Conservation (phyloP, 2,888 invertebrate genomes). For the Gymnocheta viridis region DNA sequence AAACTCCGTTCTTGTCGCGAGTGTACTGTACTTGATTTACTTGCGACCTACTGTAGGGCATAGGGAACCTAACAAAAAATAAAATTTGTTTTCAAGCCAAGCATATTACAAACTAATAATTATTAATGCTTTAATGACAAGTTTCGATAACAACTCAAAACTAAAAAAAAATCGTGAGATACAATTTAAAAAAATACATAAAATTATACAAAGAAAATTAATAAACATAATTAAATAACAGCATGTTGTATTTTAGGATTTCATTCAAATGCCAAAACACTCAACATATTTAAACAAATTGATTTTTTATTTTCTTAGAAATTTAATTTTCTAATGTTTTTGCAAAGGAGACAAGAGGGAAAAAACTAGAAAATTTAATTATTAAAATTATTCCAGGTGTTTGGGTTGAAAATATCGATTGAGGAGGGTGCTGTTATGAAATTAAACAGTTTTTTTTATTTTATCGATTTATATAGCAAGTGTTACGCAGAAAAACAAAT, state of each 20-base stretch:
- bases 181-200: constrained; percentile 6
- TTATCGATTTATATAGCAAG: background rate
- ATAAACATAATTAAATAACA: constrained; percentile 58
- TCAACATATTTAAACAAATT: background rate
- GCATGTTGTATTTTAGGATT: constrained; percentile 44
- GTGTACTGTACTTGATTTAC: too few species aligned
- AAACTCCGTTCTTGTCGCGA: too few species aligned
- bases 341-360: background rate
- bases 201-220: constrained; percentile 1
- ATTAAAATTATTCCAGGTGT: background rate
- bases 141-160: constrained; percentile 14
- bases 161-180: constrained; percentile 51
- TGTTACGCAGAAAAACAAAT: too few species aligned
- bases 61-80: background rate
- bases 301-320: background rate
- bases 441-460: background rate
- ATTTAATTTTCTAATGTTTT: background rate
- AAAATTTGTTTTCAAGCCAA: constrained; percentile 11
- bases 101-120: constrained; percentile 46
- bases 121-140: constrained; percentile 45
- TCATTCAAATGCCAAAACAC: background rate
- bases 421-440: background rate
- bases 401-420: background rate
- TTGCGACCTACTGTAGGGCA: constrained; percentile 23
- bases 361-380: background rate